Percentiles rank a stretch among this genome's conserved stretches.
These are phyloP conservation scores for Archilochus colubris DNA, from an alignment of 2,113 vertebrate genomes.

Conservation along the genomic window DNA sequence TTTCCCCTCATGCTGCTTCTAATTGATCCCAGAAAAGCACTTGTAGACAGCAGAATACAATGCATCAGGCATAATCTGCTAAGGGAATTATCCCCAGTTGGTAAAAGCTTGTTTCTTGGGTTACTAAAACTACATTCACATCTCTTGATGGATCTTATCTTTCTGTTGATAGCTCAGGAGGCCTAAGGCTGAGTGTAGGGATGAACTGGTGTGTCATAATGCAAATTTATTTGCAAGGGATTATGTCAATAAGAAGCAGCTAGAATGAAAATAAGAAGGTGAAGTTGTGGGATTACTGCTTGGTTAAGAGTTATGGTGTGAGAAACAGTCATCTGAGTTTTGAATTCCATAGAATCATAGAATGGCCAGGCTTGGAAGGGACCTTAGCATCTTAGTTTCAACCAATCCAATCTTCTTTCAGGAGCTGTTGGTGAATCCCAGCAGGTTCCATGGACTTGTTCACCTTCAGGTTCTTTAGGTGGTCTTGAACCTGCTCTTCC, in stretches of 20 bases:
- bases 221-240: conserved; percentile 4
- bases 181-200: background rate
- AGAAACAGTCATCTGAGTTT: background rate
- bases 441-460: too few species aligned
- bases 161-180: background rate
- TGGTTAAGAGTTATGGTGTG: background rate
- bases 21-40: conserved; percentile 21
- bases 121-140: background rate
- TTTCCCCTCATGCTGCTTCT: background rate
- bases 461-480: too few species aligned
- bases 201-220: background rate
- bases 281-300: background rate
- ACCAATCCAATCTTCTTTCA: too few species aligned
- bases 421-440: too few species aligned
- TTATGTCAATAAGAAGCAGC: background rate
- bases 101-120: conserved; percentile 1
- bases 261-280: background rate
- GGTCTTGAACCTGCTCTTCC: too few species aligned
- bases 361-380: too few species aligned
- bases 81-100: background rate
- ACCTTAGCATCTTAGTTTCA: too few species aligned
- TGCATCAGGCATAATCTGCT: background rate
- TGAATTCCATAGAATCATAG: too few species aligned
- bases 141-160: conserved; percentile 18
- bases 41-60: background rate